These are phyloP conservation scores for Magallana angulata DNA, from an alignment of 1,140 invertebrate genomes.

Conservation along the genomic window DNA sequence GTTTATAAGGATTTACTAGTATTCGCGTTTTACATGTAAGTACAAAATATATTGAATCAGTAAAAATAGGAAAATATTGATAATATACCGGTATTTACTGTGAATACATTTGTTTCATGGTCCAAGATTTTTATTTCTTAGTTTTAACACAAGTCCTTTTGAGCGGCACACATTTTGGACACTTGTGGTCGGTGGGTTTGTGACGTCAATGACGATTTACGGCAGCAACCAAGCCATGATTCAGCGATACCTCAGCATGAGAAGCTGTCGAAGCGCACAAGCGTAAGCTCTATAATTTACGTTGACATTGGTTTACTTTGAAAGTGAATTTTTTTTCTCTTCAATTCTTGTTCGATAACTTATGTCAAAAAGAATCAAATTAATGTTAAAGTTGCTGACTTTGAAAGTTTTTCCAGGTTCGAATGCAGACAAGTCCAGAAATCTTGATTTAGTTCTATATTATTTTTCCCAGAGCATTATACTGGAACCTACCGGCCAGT, in stretches of 20 bases:
- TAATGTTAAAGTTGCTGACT: too few species aligned
- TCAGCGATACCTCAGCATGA: slow-evolving; percentile 92
- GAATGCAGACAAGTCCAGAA: too few species aligned
- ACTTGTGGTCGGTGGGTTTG: slow-evolving; percentile 84
- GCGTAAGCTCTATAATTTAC: slow-evolving; percentile 79
- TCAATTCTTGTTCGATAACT: background rate
- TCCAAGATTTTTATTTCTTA: slow-evolving; percentile 29
- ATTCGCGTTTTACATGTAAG: too few species aligned
- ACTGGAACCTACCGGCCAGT: slow-evolving; percentile 85
- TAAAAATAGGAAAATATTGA: too few species aligned
- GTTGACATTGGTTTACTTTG: background rate
- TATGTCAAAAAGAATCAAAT: background rate
- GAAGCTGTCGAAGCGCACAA: slow-evolving; percentile 84
- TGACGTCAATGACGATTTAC: slow-evolving; percentile 94
- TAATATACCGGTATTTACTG: too few species aligned
- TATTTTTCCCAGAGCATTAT: slow-evolving; percentile 60
- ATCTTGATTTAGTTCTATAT: too few species aligned
- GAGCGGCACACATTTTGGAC: slow-evolving; percentile 73
- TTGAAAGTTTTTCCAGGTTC: too few species aligned
- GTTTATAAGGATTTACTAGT: too few species aligned
- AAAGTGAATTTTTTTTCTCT: background rate
- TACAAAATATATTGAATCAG: too few species aligned
- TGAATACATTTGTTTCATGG: too few species aligned
- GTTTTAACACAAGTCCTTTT: slow-evolving; percentile 67
- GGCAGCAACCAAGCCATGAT: slow-evolving; percentile 95